Evolutionary conservation across 1,140 invertebrate genomes (phyloP), one percentile per base, ranked within the genome.

Genomic region (Thaumetopoea pityocampa): DNA sequence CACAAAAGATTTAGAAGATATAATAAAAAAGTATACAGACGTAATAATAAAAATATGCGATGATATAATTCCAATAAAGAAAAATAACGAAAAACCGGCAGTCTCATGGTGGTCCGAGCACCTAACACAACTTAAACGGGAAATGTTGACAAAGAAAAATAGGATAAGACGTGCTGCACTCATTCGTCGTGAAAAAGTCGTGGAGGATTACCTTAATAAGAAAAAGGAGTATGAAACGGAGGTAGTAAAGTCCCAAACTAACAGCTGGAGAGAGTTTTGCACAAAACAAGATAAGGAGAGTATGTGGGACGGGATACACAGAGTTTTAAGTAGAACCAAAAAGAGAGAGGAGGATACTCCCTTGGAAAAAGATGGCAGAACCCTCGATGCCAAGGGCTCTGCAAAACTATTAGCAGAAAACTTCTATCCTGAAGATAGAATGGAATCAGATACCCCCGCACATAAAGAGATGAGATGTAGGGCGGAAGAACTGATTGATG

Each of bases 181-280:
- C 10, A 6, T 11, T 5, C 9, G 27, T 5, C 11, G 27, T 12
- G 27, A 11, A 9, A 29, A 5, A 5, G 27, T 29, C 4, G 27
- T 29, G 4, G 5, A 5, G 8, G 17, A 20, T 4, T 34, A 20
- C 32, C 32, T 34, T 16, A 5, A 34, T 11, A 5, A 8, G 10
- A 34, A 34, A 34, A 9, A 34, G 22, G 9, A 20, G 10, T 34
- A 34, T 34, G 17, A 34, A n/a, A 22, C 19, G 7, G 5, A 20
- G 9, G 18, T 18, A 1, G 10, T n/a, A n/a, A n/a, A n/a, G n/a
- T n/a, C n/a, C n/a, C n/a, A 34, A 20, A 34, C 15, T 9, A 9
- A 8, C 2, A 59, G 55, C 19, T 60, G 57, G 49, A 61, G 51
- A 19, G 22, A 22, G 0, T 61, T 53, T 10, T 51, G 51, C 6